Evolutionary conservation across 2,797 vertebrate species (phyloP).

Genomic region (Aphelocoma californica): DNA sequence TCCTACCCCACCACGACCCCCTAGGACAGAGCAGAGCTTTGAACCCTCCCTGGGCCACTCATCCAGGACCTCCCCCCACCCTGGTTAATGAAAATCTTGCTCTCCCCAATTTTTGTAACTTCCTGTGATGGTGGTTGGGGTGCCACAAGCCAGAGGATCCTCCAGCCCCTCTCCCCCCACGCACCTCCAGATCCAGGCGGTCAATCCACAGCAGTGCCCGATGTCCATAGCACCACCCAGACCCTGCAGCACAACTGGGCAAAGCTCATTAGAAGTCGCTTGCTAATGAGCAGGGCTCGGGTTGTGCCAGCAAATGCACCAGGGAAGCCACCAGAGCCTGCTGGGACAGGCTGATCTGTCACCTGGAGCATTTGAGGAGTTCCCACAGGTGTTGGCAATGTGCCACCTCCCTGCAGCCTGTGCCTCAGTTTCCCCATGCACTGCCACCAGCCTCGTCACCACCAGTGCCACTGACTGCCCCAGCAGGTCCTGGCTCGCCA

Average conservation of each 20-base stretch:
- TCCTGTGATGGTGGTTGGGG: fast-evolving
- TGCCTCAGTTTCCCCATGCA: background rate
- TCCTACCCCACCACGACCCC: background rate
- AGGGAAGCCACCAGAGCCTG: background rate
- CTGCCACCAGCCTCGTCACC: fast-evolving
- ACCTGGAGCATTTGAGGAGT: background rate
- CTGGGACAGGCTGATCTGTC: background rate
- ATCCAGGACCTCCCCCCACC: background rate
- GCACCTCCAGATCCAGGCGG: background rate
- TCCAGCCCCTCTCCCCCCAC: background rate
- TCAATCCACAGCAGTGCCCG: background rate
- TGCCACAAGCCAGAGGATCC: background rate
- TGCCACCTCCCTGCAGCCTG: background rate
- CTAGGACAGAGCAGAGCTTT: background rate
- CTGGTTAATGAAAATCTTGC: background rate
- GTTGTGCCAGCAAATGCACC: background rate
- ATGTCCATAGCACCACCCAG: fast-evolving
- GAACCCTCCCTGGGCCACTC: fast-evolving
- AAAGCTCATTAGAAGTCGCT: background rate
- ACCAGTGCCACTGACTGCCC: background rate
- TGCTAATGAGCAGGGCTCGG: background rate
- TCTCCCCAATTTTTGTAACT: background rate
- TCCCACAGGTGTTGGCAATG: background rate
- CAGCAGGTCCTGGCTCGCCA: fast-evolving
- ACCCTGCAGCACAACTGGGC: fast-evolving